Percentiles rank a stretch among this genome's conserved stretches.
Conservation (phyloP, 2,797 vertebrate genomes). For the Sebastolobus altivelis region DNA sequence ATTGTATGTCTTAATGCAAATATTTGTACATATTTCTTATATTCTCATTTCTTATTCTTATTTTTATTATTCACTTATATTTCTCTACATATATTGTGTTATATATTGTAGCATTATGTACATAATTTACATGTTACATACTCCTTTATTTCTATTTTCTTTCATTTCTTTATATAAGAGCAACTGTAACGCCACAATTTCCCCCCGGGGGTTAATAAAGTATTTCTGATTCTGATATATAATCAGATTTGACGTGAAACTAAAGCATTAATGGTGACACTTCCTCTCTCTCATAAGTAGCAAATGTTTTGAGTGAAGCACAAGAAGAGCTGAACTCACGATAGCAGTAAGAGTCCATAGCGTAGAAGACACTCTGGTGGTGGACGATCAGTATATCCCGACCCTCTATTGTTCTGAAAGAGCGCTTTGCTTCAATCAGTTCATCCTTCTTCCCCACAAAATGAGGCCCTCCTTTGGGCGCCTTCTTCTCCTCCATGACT, state of each 20-base stretch:
- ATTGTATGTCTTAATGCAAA: no score
- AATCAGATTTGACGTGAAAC: constrained; percentile 1
- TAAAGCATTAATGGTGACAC: not conserved
- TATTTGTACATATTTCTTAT: no score
- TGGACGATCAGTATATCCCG: constrained; percentile 91
- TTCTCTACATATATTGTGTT: no score
- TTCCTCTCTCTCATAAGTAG: not conserved
- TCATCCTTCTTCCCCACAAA: constrained; percentile 90
- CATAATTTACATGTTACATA: no score
- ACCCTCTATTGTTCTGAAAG: constrained; percentile 83
- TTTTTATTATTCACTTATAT: no score
- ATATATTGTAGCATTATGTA: no score
- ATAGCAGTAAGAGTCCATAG: constrained; percentile 93
- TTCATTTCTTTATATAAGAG: no score
- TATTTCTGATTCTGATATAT: not conserved
- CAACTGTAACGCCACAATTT: no score
- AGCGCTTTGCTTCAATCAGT: constrained; percentile 84
- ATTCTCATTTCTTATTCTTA: no score
- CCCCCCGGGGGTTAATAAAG: no score
- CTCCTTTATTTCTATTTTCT: no score
- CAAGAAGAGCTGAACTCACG: constrained; percentile 85
- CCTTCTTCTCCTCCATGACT: constrained; percentile 61
- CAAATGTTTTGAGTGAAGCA: not conserved
- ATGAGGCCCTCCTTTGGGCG: constrained; percentile 44
- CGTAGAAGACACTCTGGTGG: constrained; percentile 88